Percentiles rank a stretch among this genome's conserved stretches.
Conservation (phyloP, 2,888 invertebrate genomes). For the Philhelius pedissequus region DNA sequence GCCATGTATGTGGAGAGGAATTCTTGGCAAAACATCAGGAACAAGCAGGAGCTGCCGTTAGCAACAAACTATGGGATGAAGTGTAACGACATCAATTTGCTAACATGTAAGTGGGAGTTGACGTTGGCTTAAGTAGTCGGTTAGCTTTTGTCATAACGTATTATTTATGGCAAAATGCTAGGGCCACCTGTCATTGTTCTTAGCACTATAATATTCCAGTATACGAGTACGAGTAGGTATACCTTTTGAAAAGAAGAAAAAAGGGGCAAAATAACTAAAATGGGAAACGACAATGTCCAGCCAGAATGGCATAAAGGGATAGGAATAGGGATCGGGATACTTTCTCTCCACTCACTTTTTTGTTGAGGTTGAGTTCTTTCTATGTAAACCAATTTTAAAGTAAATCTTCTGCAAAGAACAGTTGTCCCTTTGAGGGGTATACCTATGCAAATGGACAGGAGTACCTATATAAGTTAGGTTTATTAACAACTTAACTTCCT, state of each 20-base stretch:
- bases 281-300: conserved; percentile 27
- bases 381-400: neutral
- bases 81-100: conserved; percentile 37
- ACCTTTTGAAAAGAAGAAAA: neutral
- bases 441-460: too few relatives aligned
- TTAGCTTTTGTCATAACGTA: conserved; percentile 52
- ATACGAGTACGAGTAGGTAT: neutral
- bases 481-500: neutral
- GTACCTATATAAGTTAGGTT: neutral
- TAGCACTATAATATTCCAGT: conserved; percentile 11
- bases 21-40: neutral
- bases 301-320: neutral
- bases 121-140: conserved; percentile 16
- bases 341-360: neutral
- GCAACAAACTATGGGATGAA: neutral
- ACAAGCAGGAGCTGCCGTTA: neutral
- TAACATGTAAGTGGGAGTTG: neutral
- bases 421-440: neutral
- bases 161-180: conserved; percentile 52
- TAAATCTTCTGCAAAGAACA: neutral
- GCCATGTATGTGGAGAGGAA: neutral
- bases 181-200: conserved; percentile 54
- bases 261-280: conserved; percentile 3
- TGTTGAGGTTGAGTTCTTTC: neutral
- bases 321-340: too few relatives aligned